Evolutionary conservation across 2,113 vertebrate genomes (phyloP).

Genomic region (Microcebus lehilahytsara): DNA sequence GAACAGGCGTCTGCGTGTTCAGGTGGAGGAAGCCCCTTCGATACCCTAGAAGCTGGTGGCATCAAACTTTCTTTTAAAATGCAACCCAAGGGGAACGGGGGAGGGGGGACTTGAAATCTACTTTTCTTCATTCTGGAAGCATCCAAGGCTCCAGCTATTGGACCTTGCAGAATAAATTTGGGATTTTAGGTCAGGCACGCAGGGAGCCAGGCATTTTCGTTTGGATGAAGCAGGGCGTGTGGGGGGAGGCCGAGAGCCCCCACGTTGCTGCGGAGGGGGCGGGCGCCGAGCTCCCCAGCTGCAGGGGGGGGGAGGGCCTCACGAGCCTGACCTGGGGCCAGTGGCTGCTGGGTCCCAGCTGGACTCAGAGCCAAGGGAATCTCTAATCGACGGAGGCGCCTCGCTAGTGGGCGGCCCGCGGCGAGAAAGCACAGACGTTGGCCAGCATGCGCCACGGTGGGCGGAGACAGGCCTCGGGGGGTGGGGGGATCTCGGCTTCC

Average conservation of each 20-base stretch:
- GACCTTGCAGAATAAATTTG: neutral
- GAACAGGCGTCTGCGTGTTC: too few relatives aligned
- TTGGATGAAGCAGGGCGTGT: neutral
- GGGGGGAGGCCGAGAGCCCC: too few relatives aligned
- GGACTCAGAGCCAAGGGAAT: neutral
- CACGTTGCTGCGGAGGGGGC: fast-evolving
- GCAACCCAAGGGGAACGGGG: fast-evolving
- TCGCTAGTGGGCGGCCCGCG: neutral
- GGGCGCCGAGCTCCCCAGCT: fast-evolving
- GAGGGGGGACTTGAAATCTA: too few relatives aligned
- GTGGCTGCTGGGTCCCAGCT: fast-evolving
- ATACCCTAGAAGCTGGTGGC: neutral
- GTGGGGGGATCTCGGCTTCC: neutral
- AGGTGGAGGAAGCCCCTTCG: too few relatives aligned
- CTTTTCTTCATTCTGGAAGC: neutral
- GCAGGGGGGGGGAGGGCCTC: fast-evolving
- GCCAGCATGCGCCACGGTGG: fast-evolving
- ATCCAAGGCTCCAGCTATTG: fast-evolving
- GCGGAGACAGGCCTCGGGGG: fast-evolving
- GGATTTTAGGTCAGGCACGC: fast-evolving
- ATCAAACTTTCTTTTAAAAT: neutral
- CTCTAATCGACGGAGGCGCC: neutral
- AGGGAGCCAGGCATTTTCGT: fast-evolving
- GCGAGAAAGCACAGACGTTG: neutral
- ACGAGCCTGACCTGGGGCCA: too few relatives aligned